Percentiles rank a stretch among this genome's conserved stretches.
Conservation (phyloP, 2,797 vertebrate species). For the Mormyrus hasselquistii region DNA sequence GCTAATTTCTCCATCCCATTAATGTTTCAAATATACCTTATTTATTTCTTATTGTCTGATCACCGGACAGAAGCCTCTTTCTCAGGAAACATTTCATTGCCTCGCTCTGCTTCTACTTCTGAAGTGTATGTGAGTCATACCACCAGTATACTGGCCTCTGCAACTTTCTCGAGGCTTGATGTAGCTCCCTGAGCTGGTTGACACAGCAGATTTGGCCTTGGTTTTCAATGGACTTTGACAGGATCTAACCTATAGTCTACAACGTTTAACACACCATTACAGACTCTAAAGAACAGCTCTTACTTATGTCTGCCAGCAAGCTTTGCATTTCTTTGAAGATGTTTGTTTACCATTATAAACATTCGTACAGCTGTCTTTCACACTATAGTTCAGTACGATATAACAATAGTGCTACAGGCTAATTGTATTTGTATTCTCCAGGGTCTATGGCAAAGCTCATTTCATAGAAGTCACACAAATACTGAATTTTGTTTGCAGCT, state of each 20-base stretch:
- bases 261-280: background rate
- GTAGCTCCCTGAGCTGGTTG: background rate
- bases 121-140: background rate
- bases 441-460: background rate
- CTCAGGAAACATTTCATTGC: background rate
- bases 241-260: background rate
- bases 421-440: background rate
- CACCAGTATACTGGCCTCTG: background rate
- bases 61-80: background rate
- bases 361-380: background rate
- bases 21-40: background rate
- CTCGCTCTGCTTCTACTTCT: background rate
- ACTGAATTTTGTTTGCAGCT: background rate
- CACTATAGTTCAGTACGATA: background rate
- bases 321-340: background rate
- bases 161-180: background rate
- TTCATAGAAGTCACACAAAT: background rate
- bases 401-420: background rate
- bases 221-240: background rate
- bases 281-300: background rate
- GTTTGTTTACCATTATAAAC: background rate
- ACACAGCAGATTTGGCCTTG: background rate
- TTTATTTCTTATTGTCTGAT: conserved; percentile 7
- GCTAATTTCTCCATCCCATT: background rate
- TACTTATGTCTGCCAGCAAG: background rate